phyloP scores from a whole-genome alignment of 2,113 vertebrate species.

The Calypte anna region DNA sequence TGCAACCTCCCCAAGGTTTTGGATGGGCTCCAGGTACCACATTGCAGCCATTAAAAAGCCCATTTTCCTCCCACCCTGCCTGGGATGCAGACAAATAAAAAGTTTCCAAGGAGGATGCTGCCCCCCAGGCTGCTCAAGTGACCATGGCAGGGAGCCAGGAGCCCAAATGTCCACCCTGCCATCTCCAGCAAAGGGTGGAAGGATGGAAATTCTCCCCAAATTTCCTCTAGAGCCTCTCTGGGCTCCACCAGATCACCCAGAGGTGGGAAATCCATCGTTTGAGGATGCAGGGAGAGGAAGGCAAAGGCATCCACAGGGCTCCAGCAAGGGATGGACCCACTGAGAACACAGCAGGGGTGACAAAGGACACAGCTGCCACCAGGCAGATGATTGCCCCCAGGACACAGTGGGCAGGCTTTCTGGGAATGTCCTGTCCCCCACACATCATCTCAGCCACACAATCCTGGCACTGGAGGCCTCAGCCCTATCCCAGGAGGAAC shows the following conservation, averaged over 20 bases:
- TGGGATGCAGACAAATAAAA: background rate
- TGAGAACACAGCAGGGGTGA: background rate
- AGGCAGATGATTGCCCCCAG: background rate
- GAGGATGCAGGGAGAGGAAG: background rate
- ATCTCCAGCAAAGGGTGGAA: background rate
- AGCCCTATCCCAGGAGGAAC: background rate
- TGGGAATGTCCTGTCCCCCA: accelerated
- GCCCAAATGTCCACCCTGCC: accelerated
- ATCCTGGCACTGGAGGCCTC: background rate
- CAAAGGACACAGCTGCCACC: background rate
- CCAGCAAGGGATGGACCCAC: background rate
- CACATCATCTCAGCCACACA: accelerated
- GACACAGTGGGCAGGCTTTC: accelerated
- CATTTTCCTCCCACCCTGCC: background rate
- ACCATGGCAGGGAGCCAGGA: background rate
- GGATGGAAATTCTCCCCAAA: background rate
- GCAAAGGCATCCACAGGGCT: background rate
- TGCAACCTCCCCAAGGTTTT: background rate
- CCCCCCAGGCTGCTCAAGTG: background rate
- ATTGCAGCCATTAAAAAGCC: background rate
- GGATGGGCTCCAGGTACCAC: background rate
- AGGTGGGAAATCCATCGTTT: background rate
- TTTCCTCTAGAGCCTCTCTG: too few relatives aligned
- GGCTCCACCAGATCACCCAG: background rate
- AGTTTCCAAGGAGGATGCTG: background rate